Base-by-base conservation (phyloP, 2,888 invertebrate genomes). In the Xanthorhoe spadicearia region DNA sequence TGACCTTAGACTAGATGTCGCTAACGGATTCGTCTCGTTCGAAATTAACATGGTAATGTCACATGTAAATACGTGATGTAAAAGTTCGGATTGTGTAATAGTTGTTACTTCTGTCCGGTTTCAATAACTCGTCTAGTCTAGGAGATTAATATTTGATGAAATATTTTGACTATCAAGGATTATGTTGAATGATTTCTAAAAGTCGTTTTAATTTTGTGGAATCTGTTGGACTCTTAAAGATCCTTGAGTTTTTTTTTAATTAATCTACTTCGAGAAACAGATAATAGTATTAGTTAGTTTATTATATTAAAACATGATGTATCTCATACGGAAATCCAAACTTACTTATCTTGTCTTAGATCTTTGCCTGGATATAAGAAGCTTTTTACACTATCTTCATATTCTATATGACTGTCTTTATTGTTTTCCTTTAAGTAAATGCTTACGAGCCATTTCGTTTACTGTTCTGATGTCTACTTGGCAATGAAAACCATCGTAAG, bases 11-110 rank as follows among this genome's bases (percentile, higher is more conserved):
- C 59, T 52, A 60, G 62, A 58, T 65, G 64, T 64, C 70, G 52
- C 55, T 69, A 64, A 67, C 61, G 58, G 64, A 68, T 68, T 69
- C 69, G 66, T 73, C 71, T 57, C 52, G 61, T 48, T 43, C 13
- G 38, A 56, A 56, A 72, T 72, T 72, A 68, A 48, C 72, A 70
- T 72, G 50, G 68, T 63, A 67, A 68, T 70, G 54, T 55, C 57
- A 66, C 57, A 55, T 59, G 61, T 61, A 66, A 61, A 69, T 62
- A 58, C n/a, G 43, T 64, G 56, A 60, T 64, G 52, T 60, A 49
- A 64, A 63, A 56, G 43, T 64, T 49, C 13, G 18, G 48, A 60
- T 64, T 67, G 63, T 67, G 67, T 61, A 67, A 67, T 60, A 52
- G 19, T 48, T 57, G 15, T 49, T 32, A 62, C 38, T 38, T 46